Percentiles rank a stretch among this genome's conserved stretches.
Evolutionary conservation across 2,888 invertebrate species (phyloP).

Genomic region (Noctua comes): DNA sequence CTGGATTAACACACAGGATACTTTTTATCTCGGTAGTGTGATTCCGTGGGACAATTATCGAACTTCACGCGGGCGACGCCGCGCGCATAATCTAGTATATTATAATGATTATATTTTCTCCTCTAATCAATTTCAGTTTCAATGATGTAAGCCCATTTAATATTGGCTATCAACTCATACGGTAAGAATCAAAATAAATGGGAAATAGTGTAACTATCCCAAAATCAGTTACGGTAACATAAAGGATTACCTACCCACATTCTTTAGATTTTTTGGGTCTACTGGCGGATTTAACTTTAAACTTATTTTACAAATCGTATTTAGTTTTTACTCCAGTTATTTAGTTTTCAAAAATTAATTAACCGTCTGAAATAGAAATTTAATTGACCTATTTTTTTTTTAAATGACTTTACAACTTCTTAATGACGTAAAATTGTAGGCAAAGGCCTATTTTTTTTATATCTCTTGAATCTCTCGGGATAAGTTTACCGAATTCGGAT

Average conservation of each 20-base stretch:
- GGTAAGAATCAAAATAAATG: background rate
- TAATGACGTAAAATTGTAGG: background rate
- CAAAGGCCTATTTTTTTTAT: background rate
- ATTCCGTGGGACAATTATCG: too few relatives aligned
- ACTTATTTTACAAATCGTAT: background rate
- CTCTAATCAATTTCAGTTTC: background rate
- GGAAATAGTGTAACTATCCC: background rate
- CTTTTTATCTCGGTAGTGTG: too few relatives aligned
- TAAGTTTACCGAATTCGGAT: too few relatives aligned
- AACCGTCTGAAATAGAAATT: too few relatives aligned
- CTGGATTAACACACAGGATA: too few relatives aligned
- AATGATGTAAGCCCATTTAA: background rate
- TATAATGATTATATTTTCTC: too few relatives aligned
- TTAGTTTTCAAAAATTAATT: background rate
- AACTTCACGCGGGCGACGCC: too few relatives aligned
- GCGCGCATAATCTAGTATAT: too few relatives aligned
- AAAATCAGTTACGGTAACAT: background rate
- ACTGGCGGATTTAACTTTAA: background rate
- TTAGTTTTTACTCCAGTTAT: background rate
- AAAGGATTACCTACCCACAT: background rate
- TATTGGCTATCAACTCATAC: background rate
- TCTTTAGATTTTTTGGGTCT: background rate
- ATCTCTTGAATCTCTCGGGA: too few relatives aligned
- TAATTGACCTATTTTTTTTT: background rate
- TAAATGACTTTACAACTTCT: too few relatives aligned